Evolutionary conservation across 2,113 vertebrate genomes (phyloP), one percentile per base, ranked within the genome.

Genomic region (Callipepla squamata): DNA sequence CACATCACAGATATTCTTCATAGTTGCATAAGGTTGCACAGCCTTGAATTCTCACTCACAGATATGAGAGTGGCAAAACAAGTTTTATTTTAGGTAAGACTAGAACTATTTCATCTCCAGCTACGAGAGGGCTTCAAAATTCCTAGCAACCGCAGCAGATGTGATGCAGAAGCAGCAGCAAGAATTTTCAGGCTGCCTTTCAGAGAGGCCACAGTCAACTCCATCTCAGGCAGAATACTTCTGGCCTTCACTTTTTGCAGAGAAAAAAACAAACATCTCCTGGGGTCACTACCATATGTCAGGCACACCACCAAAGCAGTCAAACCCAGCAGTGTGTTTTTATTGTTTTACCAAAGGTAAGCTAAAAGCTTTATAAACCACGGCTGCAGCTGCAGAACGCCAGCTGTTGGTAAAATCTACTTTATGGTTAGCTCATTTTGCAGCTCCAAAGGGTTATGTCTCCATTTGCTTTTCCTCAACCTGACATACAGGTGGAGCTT

Each of bases 271-370:
- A 80, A 86, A n/a, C 48, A 92, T 75, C 66, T 95, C 91, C 70
- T 40, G 45, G 28, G 44, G 53, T 80, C 80, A 89, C 65, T 65
- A 73, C 30, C 88, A 42, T 38, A 93, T 34, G 79, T 44, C 77
- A 87, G 85, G 70, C 48, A 93, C 83, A 63, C 25, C 76, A 82
- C 81, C 7, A 6, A 92, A 91, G 85, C 48, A 83, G 58, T 59
- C 42, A 75, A 38, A 78, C 69, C 75, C 78, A 92, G 77, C 90
- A 92, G 89, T 26, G 90, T 96, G 92, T 93, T 96, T 95, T 95
- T 88, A 96, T 84, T 90, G 86, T 78, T 96, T 95, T 47, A 66
- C 32, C 55, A 59, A 40, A 92, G 91, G 90, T 69, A 94, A 88
- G 34, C 7, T 22, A 76, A 89, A 96, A 95, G 75, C 81, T 90